A percentile compares a stretch with the other conserved stretches of the same genome.
phyloP scores from a whole-genome alignment of 2,113 vertebrate species.

The Pygoscelis adeliae region DNA sequence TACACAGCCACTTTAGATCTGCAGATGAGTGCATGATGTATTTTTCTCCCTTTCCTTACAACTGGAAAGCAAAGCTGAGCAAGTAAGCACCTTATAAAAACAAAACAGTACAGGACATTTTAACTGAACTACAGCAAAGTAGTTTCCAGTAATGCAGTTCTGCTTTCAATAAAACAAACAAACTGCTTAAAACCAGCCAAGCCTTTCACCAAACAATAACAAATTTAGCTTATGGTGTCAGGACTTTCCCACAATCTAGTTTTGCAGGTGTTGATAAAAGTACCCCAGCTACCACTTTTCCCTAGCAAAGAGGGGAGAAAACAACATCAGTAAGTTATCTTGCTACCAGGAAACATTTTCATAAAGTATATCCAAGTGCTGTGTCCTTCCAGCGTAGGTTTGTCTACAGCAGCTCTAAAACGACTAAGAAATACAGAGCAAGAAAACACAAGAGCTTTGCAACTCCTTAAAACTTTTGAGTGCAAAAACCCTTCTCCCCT shows the following conservation, averaged over 20 bases:
- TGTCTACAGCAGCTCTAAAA: not conserved
- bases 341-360: slow-evolving; percentile 13
- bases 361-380: not conserved
- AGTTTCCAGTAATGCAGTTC: slow-evolving; percentile 75
- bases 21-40: not conserved
- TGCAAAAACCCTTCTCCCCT: not conserved
- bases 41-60: not conserved
- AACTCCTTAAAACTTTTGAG: slow-evolving; percentile 7
- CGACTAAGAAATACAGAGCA: not conserved
- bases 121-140: slow-evolving; percentile 80
- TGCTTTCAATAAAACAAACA: slow-evolving; percentile 84
- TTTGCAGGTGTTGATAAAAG: slow-evolving; percentile 72
- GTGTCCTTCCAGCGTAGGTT: not conserved
- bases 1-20: not conserved
- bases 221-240: slow-evolving; percentile 75
- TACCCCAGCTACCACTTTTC: slow-evolving; percentile 25
- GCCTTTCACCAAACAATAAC: slow-evolving; percentile 80
- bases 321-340: not conserved
- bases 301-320: not conserved
- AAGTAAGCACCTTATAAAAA: slow-evolving; percentile 45
- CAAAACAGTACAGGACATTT: slow-evolving; percentile 76
- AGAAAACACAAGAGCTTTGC: not conserved
- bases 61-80: slow-evolving; percentile 46
- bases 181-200: slow-evolving; percentile 74
- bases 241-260: slow-evolving; percentile 78